phyloP scores from a whole-genome alignment of 1,140 invertebrate genomes.

The Mylabris phalerata region DNA sequence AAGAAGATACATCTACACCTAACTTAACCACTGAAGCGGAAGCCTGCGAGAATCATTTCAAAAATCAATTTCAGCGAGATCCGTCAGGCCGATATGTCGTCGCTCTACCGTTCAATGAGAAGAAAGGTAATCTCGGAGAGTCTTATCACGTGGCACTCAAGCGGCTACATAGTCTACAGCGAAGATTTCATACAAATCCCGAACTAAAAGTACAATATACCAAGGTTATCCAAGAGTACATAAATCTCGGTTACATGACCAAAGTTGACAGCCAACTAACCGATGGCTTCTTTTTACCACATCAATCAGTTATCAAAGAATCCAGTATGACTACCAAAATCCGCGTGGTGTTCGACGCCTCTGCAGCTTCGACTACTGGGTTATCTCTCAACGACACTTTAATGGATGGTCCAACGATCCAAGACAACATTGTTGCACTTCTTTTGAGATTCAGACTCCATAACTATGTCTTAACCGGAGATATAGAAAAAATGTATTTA shows the following conservation, averaged over 20 bases:
- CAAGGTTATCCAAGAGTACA: constrained; percentile 14
- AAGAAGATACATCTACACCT: not conserved
- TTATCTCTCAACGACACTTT: constrained; percentile 28
- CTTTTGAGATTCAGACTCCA: constrained; percentile 40
- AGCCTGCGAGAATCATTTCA: not conserved
- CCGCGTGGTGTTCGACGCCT: constrained; percentile 40
- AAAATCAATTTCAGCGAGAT: not conserved
- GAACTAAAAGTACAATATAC: constrained; percentile 6
- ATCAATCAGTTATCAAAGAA: constrained; percentile 41
- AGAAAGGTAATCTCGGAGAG: not conserved
- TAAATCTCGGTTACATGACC: constrained; percentile 11
- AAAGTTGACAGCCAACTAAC: not conserved
- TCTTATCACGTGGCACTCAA: not conserved
- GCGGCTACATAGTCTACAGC: not conserved
- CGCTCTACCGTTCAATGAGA: no score
- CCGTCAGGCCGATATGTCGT: no score
- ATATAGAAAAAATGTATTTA: constrained; percentile 41
- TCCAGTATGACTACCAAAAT: constrained; percentile 32
- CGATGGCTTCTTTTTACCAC: constrained; percentile 39
- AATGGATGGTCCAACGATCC: constrained; percentile 24
- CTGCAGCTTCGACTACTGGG: constrained; percentile 25
- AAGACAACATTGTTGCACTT: constrained; percentile 29
- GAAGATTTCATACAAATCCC: constrained; percentile 8
- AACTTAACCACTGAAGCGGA: not conserved
- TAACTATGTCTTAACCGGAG: constrained; percentile 37